A percentile compares a stretch with the other conserved stretches of the same genome.
Evolutionary conservation across 2,113 vertebrate genomes (phyloP).

Genomic region (Charadrius vociferus): DNA sequence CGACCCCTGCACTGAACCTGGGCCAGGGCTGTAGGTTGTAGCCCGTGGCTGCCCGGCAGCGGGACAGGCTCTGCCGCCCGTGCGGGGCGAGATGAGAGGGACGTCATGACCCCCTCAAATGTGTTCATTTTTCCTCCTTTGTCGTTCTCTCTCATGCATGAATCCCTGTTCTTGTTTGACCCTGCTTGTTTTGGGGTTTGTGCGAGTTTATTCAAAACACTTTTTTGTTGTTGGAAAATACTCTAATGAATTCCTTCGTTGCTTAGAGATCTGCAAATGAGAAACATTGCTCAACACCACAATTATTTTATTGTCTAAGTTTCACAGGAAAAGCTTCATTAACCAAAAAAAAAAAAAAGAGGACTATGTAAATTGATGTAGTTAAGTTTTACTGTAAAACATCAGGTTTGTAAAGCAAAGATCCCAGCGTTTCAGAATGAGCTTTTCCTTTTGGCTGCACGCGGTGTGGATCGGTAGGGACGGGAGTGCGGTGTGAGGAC

Average conservation of each 20-base stretch:
- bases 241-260: neutral
- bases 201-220: neutral
- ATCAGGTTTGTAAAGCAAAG: neutral
- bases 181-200: neutral
- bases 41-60: too few species aligned
- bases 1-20: too few species aligned
- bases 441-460: accelerated
- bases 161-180: neutral
- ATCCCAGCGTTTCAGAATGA: accelerated
- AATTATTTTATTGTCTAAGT: neutral
- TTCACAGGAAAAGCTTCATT: neutral
- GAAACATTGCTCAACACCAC: neutral
- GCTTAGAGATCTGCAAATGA: neutral
- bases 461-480: neutral
- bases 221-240: neutral
- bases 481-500: neutral
- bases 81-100: accelerated
- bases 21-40: too few species aligned
- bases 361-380: neutral
- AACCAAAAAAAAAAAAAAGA: neutral
- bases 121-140: neutral
- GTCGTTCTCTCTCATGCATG: accelerated
- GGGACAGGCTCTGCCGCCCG: too few species aligned
- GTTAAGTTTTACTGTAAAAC: neutral
- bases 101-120: neutral